Evolutionary conservation across 2,113 vertebrate genomes (phyloP).

Genomic region (Scartelaos histophorus): DNA sequence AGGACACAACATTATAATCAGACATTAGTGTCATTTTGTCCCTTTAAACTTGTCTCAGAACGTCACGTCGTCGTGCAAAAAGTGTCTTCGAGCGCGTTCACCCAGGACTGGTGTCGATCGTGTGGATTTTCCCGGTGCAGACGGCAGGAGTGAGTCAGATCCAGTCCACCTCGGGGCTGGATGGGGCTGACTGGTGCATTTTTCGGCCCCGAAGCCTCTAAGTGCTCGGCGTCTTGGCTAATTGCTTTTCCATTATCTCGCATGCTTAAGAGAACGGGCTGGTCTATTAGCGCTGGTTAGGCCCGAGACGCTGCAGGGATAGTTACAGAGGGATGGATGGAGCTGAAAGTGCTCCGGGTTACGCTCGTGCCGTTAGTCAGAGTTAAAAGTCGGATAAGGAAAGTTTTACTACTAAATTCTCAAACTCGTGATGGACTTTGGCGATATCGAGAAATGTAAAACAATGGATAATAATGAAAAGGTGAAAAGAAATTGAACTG

Average conservation of each 20-base stretch:
- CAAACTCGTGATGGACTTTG: too few species aligned
- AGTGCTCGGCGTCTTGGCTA: background rate
- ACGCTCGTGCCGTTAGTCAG: too few species aligned
- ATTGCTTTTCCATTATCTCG: conserved; percentile 7
- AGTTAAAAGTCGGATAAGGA: too few species aligned
- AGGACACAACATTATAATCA: too few species aligned
- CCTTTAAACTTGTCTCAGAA: too few species aligned
- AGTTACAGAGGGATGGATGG: background rate
- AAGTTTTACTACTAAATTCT: too few species aligned
- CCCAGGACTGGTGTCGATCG: background rate
- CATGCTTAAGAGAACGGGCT: background rate
- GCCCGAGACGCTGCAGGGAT: background rate
- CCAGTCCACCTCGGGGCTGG: background rate
- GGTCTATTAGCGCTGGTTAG: background rate
- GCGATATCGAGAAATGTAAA: too few species aligned
- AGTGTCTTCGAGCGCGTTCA: background rate
- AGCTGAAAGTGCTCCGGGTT: background rate
- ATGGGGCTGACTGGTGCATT: conserved; percentile 2
- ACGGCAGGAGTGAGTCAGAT: background rate
- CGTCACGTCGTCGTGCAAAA: too few species aligned
- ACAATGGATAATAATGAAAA: too few species aligned
- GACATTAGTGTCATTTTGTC: too few species aligned
- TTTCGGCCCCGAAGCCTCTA: background rate
- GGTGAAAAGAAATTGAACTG: too few species aligned
- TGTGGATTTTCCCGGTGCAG: background rate